Percentiles rank a stretch among this genome's conserved stretches.
phyloP scores from a whole-genome alignment of 2,113 vertebrate genomes.

The Rhinoptilus africanus region DNA sequence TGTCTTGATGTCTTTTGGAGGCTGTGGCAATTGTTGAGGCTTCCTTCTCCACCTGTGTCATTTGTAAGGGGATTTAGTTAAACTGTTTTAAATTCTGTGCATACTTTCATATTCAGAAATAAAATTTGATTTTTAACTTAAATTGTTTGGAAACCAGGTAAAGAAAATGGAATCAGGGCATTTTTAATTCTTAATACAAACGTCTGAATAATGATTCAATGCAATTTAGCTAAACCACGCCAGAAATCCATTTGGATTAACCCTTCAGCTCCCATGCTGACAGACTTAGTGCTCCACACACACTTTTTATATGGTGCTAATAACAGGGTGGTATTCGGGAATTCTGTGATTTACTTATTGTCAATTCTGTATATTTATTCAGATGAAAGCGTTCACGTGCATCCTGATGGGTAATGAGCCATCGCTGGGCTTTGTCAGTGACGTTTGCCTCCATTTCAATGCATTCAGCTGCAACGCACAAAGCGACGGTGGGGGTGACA shows the following conservation, averaged over 20 bases:
- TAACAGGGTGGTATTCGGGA: not conserved
- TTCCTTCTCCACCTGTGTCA: not conserved
- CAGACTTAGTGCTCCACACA: not conserved
- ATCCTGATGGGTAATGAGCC: accelerated
- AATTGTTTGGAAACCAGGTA: not conserved
- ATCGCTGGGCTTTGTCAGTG: accelerated
- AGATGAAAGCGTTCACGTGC: not conserved
- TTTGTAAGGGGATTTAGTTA: not conserved
- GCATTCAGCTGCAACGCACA: not conserved
- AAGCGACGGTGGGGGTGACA: not conserved
- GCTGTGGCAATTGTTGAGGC: not conserved
- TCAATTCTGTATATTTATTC: not conserved
- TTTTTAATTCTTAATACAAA: not conserved
- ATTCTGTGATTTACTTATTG: not conserved
- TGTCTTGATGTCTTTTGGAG: not conserved
- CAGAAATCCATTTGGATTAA: not conserved
- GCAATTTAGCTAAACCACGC: not conserved
- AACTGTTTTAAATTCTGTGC: not conserved
- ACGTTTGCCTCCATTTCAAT: not conserved
- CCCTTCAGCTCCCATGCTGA: not conserved
- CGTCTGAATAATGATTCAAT: not conserved
- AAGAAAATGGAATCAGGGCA: not conserved
- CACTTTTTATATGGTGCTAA: not conserved
- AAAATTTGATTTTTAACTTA: conserved; percentile 23
- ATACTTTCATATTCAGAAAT: not conserved